Base-by-base conservation (phyloP, 2,113 vertebrate genomes). In the Passerina amoena region DNA sequence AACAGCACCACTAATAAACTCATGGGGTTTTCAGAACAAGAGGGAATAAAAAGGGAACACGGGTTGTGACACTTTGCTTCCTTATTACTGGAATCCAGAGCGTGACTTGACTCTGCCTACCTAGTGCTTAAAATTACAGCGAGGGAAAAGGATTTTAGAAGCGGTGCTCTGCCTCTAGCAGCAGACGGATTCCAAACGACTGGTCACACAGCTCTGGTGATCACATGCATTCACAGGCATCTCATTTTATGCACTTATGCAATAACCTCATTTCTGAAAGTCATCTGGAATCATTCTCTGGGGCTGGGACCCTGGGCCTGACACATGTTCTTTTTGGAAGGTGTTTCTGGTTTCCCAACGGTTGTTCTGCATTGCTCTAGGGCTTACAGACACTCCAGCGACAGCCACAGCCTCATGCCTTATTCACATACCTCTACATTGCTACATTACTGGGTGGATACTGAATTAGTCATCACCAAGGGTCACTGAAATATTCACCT, bases 251-350 rank as follows among this genome's bases (percentile, higher is more conserved):
- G 71, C 47, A 68, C 79, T 96, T 95, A 90, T 37, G 56, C 79
- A 95, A 93, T 60, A 88, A 60, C 56, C 88, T 92, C 20, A 56
- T 90, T 96, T 94, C 54, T 64, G 64, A 92, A 92, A 96, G 76
- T 94, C 90, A 88, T 96, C 76, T 90, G 93, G 96, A 96, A 93
- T 83, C 48, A 45, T 88, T 84, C 91, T 85, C 82, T 57, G 64
- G 51, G 87, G 85, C 82, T 1, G 15, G 38, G 75, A 94, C 68
- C 42, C 47, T 51, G 72, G 68, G 76, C 88, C 64, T 70, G 87
- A 95, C 85, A 91, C 71, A 61, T 94, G 88, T 90, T 94, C 92
- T 90, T 95, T 92, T 93, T 95, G 85, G 96, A 97, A 95, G 82
- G 64, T 82, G 38, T 22, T 94, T 37, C 90, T 93, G 47, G 70